Percentiles rank a stretch among this genome's conserved stretches.
These are phyloP conservation scores for Loripinus fragilis DNA, from an alignment of 2,888 invertebrate species.

Conservation along the genomic window DNA sequence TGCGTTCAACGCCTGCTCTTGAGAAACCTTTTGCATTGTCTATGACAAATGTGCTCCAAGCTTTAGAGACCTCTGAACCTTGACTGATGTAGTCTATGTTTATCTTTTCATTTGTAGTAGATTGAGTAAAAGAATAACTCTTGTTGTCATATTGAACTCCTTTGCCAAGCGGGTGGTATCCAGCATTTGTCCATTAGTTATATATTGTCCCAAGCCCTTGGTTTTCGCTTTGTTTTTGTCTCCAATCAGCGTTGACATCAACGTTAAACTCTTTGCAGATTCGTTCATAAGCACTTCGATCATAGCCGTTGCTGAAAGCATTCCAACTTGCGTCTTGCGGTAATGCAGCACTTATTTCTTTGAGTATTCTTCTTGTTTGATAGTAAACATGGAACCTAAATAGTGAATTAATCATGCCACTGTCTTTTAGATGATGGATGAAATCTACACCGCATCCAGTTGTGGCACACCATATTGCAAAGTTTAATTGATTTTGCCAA, in stretches of 20 bases:
- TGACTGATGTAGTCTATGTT: background rate
- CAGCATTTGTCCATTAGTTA: no score
- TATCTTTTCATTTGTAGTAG: background rate
- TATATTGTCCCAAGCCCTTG: background rate
- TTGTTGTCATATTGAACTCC: background rate
- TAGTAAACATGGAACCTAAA: conserved; percentile 31
- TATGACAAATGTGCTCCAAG: conserved; percentile 36
- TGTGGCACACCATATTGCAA: no score
- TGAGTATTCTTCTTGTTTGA: conserved; percentile 26
- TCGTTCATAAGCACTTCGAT: conserved; percentile 30
- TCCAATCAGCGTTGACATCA: background rate
- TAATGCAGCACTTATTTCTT: conserved; percentile 15
- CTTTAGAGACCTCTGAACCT: background rate
- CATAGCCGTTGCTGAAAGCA: conserved; percentile 30
- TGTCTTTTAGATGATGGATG: conserved; percentile 21
- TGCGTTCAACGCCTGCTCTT: conserved; percentile 32
- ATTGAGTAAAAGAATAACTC: background rate
- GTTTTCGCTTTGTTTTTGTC: background rate
- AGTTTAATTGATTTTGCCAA: no score
- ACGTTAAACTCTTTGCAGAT: conserved; percentile 36
- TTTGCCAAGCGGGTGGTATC: no score
- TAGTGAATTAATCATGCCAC: conserved; percentile 20
- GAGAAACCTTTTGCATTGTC: conserved; percentile 38
- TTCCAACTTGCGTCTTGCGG: conserved; percentile 32
- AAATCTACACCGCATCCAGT: no score